Evolutionary conservation across 2,888 invertebrate genomes (phyloP), one percentile per base, ranked within the genome.

Genomic region (Ophion ellenae): DNA sequence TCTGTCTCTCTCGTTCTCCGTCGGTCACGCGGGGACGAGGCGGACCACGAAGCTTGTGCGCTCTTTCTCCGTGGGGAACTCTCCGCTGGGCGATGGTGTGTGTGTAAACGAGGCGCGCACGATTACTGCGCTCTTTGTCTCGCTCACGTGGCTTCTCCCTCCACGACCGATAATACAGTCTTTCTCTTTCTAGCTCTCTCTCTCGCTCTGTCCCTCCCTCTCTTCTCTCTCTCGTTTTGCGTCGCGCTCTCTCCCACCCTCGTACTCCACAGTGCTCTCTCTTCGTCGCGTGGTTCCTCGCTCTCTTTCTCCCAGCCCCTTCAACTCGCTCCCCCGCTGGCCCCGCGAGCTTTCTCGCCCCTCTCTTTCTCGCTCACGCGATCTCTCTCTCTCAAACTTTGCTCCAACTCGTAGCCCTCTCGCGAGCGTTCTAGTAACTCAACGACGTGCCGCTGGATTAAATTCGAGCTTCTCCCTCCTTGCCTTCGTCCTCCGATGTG

Each of bases 361-460:
- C 94, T 94, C 78, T 78, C 85, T 66, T 85, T 32, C 74, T 76
- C 78, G 85, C 80, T 77, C 81, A 84, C 32, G 32, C 67, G 45
- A 85, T 81, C 24, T 57, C 78, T 75, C 70, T 61, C 79, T 66
- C 85, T 80, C 47, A 82, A 83, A 86, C 53, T 81, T 85, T 66
- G 77, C 85, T 87, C 87, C 86, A 89, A 86, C 87, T 82, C 89
- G 89, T 91, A 47, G 93, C 92, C 93, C 92, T 92, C 93, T 91
- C 91, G 90, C 91, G 93, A 90, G 90, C 89, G 90, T 90, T 90
- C 91, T 74, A 85, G 87, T 89, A 92, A 93, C 92, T 92, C 91
- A 89, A 87, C 92, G 90, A 93, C 91, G 91, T 92, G 91, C 92
- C 92, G 93, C 92, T 90, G 92, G 93, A 93, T 93, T 93, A 94